Percentiles rank a stretch among this genome's conserved stretches.
Evolutionary conservation across 2,113 vertebrate genomes (phyloP).

Genomic region (Natator depressus): DNA sequence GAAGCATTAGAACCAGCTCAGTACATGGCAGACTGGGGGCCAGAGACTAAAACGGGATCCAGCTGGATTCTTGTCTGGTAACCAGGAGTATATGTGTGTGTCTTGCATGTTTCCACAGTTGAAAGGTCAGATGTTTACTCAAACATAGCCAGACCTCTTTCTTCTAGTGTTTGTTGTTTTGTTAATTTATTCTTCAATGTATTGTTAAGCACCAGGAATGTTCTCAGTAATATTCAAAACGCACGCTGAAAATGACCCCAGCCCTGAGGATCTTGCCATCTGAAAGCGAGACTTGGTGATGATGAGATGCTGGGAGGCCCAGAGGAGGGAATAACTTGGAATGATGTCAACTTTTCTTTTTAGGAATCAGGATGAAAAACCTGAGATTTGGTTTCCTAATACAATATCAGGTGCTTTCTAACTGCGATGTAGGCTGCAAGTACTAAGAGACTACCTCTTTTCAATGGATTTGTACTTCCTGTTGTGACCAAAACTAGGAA

Average conservation of each 20-base stretch:
- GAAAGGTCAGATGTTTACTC: neutral
- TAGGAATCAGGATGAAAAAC: neutral
- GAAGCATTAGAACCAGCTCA: fast-evolving
- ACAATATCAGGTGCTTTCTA: neutral
- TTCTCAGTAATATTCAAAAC: neutral
- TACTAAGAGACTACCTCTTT: neutral
- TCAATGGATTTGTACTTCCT: neutral
- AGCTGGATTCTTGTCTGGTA: fast-evolving
- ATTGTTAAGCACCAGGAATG: neutral
- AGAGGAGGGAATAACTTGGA: neutral
- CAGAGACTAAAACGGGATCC: neutral
- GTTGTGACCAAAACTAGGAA: neutral
- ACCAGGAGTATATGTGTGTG: neutral
- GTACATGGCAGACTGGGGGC: neutral
- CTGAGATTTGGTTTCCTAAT: neutral
- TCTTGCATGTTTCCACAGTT: neutral
- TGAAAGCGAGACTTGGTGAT: neutral
- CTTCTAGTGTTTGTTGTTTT: neutral
- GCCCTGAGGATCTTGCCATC: neutral
- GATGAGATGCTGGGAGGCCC: neutral
- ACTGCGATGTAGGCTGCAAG: neutral
- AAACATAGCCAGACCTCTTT: neutral
- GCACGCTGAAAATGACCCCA: fast-evolving
- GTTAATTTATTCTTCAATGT: neutral
- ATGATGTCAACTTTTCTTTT: neutral